A percentile compares a stretch with the other conserved stretches of the same genome.
Evolutionary conservation across 2,797 vertebrate species (phyloP).

Genomic region (Enteromius treurensis): DNA sequence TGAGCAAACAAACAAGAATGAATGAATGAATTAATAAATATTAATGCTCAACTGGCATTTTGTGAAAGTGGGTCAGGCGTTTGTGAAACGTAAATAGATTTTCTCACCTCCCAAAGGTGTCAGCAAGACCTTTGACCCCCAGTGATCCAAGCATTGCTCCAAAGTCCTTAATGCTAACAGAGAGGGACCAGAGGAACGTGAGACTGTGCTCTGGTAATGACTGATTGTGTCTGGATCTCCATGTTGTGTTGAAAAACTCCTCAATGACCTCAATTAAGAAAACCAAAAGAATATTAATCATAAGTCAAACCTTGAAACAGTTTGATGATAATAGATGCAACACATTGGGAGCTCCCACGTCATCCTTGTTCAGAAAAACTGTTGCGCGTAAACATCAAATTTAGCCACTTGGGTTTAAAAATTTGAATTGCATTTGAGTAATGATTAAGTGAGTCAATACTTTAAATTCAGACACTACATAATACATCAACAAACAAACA

Average conservation of each 20-base stretch:
- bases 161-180: conserved; percentile 83
- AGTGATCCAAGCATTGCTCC: conserved; percentile 78
- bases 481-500: conserved; percentile 25
- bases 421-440: not conserved
- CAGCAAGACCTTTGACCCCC: conserved; percentile 78
- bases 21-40: not conserved
- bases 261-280: conserved; percentile 74
- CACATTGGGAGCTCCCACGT: not conserved
- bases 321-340: not conserved
- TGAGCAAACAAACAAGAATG: not conserved
- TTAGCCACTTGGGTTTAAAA: not conserved
- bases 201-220: conserved; percentile 77
- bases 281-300: not conserved
- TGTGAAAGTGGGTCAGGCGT: not conserved
- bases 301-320: not conserved
- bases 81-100: not conserved
- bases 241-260: conserved; percentile 81
- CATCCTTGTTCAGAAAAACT: not conserved
- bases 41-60: not conserved
- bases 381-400: not conserved
- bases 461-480: conserved; percentile 22
- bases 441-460: not conserved
- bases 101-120: conserved; percentile 76
- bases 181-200: conserved; percentile 80
- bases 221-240: conserved; percentile 76